Evolutionary conservation across 2,888 invertebrate genomes (phyloP), one percentile per base, ranked within the genome.

Genomic region (Carcina quercana): DNA sequence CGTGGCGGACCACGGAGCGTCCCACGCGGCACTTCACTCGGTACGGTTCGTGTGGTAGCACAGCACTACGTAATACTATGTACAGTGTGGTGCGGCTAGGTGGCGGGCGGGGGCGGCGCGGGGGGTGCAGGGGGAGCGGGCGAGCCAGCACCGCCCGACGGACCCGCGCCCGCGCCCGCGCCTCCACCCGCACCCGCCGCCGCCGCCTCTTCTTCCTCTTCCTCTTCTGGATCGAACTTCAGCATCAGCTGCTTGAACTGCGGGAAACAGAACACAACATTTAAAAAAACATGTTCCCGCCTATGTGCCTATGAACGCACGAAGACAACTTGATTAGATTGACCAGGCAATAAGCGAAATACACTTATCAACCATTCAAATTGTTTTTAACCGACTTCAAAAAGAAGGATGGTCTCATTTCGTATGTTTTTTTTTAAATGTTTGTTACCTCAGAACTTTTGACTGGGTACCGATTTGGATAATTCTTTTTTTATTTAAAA

Each of bases 211-310:
- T 91, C 90, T 30, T 92, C 92, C 54, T 92, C 93, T 34, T 90
- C 89, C 49, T 92, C 91, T 43, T 92, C 91, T 13, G 91, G 91
- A 67, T 94, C 94, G 61, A 93, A 87, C 69, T 92, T 93, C 45
- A 94, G 83, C 91, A 94, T 93, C 38, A 94, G 71, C 55, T 93
- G 92, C 66, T 94, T 94, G 63, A 94, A 94, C 91, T 92, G 65
- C 11, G 48, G 53, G 19, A 28, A 11, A 13, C 12, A 0, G 73
- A 20, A n/a, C n/a, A n/a, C n/a, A n/a, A n/a, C n/a, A n/a, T n/a
- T n/a, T n/a, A n/a, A n/a, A n/a, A n/a, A n/a, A n/a, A n/a, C n/a
- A n/a, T n/a, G n/a, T n/a, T n/a, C n/a, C n/a, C n/a, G n/a, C n/a
- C n/a, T n/a, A n/a, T n/a, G n/a, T n/a, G n/a, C n/a, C n/a, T n/a